A percentile compares a stretch with the other conserved stretches of the same genome.
phyloP scores from a whole-genome alignment of 2,888 invertebrate genomes.

The Andrena trimmerana region DNA sequence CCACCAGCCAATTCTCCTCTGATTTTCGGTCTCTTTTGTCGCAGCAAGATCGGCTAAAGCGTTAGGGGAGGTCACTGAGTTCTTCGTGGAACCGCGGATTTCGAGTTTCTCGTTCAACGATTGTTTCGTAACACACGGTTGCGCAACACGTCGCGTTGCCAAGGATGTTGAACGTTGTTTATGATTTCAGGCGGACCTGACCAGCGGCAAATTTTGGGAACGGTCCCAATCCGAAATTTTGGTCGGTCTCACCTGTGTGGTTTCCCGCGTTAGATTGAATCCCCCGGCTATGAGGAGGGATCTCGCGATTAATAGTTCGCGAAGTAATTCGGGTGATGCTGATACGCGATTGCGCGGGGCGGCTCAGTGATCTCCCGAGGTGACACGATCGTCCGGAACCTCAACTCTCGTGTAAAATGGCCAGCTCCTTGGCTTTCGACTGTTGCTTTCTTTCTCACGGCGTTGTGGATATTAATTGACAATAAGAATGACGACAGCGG shows the following conservation, averaged over 20 bases:
- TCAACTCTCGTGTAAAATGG: constrained; percentile 41
- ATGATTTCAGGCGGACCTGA: constrained; percentile 34
- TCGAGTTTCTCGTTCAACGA: neutral
- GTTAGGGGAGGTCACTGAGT: constrained; percentile 42
- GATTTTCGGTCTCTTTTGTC: constrained; percentile 31
- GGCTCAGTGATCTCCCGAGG: constrained; percentile 33
- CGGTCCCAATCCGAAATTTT: neutral
- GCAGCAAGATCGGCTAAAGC: constrained; percentile 49
- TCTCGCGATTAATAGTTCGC: neutral
- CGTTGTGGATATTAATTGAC: constrained; percentile 56
- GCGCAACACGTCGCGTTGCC: constrained; percentile 24
- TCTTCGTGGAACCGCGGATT: neutral
- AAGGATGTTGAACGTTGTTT: constrained; percentile 43
- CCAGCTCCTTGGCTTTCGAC: constrained; percentile 56
- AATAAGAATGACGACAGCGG: constrained; percentile 49
- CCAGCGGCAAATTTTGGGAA: constrained; percentile 32
- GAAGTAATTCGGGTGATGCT: too few relatives aligned
- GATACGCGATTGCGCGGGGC: neutral
- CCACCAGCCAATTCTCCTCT: constrained; percentile 35
- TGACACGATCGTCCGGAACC: constrained; percentile 35
- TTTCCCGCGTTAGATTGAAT: neutral
- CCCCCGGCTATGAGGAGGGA: neutral
- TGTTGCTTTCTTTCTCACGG: constrained; percentile 43
- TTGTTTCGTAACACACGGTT: constrained; percentile 36
- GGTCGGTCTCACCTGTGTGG: constrained; percentile 13